Evolutionary conservation across 2,888 invertebrate genomes (phyloP).

Genomic region (Netelia virgata): DNA sequence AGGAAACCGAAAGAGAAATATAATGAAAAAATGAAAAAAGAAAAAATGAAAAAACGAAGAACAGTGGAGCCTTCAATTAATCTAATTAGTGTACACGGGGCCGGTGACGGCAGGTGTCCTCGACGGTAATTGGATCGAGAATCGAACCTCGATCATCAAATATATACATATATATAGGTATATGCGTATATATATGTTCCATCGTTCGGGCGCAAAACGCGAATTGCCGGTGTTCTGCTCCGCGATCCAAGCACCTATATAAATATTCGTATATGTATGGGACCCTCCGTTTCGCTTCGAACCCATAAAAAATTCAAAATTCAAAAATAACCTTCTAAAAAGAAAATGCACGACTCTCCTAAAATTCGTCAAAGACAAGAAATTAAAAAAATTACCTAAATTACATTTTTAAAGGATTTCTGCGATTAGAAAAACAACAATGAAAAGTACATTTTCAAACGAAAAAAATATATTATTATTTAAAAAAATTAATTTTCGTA

Average conservation of each 20-base stretch:
- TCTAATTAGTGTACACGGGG: slow-evolving; percentile 51
- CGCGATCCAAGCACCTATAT: slow-evolving; percentile 39
- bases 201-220: slow-evolving; percentile 55
- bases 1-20: neutral
- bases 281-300: neutral
- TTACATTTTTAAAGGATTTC: too few relatives aligned
- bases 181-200: neutral
- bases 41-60: neutral
- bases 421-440: too few relatives aligned
- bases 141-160: slow-evolving; percentile 54
- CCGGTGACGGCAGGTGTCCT: slow-evolving; percentile 38
- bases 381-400: too few relatives aligned
- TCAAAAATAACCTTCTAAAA: too few relatives aligned
- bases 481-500: too few relatives aligned
- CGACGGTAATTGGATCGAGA: slow-evolving; percentile 61
- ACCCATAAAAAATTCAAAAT: too few relatives aligned
- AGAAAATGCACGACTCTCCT: too few relatives aligned
- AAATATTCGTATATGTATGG: neutral
- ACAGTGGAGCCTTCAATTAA: slow-evolving; percentile 46
- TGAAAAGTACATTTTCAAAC: too few relatives aligned
- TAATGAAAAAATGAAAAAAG: neutral
- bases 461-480: too few relatives aligned
- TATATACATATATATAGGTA: slow-evolving; percentile 4
- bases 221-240: slow-evolving; percentile 33
- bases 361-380: too few relatives aligned